Conservation (phyloP, 1,140 invertebrate species). For the Meloidogyne hapla region DNA sequence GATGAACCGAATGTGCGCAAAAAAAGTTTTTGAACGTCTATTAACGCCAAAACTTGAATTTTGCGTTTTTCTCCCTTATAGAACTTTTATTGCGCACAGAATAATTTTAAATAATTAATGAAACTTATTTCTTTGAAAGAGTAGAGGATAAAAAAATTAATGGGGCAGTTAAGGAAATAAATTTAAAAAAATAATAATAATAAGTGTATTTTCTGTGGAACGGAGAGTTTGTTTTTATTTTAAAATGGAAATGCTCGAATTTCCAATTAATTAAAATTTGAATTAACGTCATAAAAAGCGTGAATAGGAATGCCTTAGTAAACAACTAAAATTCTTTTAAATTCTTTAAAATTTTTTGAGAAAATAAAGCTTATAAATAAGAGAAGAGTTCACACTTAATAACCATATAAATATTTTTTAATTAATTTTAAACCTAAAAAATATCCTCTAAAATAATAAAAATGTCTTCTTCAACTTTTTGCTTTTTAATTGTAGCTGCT, state of each 20-base stretch:
- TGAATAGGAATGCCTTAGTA: background rate
- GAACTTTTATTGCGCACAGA: too few species aligned
- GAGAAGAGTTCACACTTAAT: background rate
- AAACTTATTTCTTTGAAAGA: too few species aligned
- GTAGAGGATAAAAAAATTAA: too few species aligned
- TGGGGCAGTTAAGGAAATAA: too few species aligned
- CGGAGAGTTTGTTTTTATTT: background rate
- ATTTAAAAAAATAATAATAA: too few species aligned
- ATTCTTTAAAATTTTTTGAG: background rate
- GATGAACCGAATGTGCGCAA: too few species aligned
- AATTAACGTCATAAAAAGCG: background rate
- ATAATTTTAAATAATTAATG: too few species aligned
- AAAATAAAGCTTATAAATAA: background rate
- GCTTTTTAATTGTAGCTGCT: background rate
- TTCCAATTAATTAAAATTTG: slow-evolving; percentile 3
- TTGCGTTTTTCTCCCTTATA: too few species aligned
- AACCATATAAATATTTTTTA: background rate
- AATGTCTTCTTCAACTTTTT: background rate
- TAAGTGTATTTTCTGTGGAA: too few species aligned
- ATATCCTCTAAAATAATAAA: background rate
- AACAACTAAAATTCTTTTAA: background rate
- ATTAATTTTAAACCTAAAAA: background rate
- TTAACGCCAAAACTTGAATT: too few species aligned
- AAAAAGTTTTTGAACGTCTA: too few species aligned
- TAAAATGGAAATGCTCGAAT: background rate